A percentile compares a stretch with the other conserved stretches of the same genome.
Conservation (phyloP, 2,888 invertebrate genomes). For the Lasioglossum malachurum region DNA sequence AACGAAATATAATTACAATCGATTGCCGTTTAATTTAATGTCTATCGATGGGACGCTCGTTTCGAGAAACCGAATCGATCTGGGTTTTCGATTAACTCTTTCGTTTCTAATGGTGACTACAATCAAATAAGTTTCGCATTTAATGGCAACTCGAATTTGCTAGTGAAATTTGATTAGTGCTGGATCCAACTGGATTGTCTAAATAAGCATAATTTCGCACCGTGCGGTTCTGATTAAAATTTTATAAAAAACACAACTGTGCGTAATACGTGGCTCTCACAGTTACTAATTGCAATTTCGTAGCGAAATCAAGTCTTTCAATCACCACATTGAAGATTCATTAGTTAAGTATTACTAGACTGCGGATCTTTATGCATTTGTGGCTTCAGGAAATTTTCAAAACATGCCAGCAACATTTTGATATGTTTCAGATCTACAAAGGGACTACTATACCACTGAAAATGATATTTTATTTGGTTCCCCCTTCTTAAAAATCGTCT, state of each 20-base stretch:
- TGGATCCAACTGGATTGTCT: background rate
- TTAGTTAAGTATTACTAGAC: background rate
- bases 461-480: too few relatives aligned
- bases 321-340: background rate
- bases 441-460: too few relatives aligned
- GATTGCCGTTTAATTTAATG: conserved; percentile 10
- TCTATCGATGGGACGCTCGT: background rate
- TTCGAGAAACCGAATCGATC: conserved; percentile 11
- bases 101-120: background rate
- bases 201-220: background rate
- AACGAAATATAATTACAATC: background rate
- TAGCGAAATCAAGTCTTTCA: background rate
- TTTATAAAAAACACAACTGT: background rate
- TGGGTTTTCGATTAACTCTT: conserved; percentile 9
- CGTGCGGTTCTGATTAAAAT: background rate
- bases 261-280: background rate
- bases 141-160: background rate
- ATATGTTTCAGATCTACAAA: too few relatives aligned
- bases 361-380: too few relatives aligned
- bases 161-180: background rate
- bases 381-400: too few relatives aligned
- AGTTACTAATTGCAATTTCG: background rate
- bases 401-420: too few relatives aligned
- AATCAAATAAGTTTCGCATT: background rate
- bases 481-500: too few relatives aligned